A percentile compares a stretch with the other conserved stretches of the same genome.
Evolutionary conservation across 2,113 vertebrate species (phyloP).

Genomic region (Lamprologus speciosus): DNA sequence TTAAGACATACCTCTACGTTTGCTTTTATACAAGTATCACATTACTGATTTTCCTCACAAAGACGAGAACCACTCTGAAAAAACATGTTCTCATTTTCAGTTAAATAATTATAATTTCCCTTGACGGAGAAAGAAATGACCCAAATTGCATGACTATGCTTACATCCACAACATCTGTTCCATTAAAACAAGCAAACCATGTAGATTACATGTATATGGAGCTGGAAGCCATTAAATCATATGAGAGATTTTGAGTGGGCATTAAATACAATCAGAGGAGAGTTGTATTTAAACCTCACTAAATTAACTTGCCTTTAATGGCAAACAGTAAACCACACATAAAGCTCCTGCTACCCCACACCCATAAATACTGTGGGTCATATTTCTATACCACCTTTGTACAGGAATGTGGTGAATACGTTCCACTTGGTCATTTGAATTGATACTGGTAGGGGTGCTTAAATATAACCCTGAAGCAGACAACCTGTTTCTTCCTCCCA

Average conservation of each 20-base stretch:
- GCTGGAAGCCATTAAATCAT: not conserved
- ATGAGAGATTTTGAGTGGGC: not conserved
- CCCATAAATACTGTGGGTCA: not conserved
- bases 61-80: not conserved
- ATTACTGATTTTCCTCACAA: not conserved
- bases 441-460: constrained; percentile 13
- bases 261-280: constrained; percentile 7
- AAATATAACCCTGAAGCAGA: constrained; percentile 22
- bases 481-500: not conserved
- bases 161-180: not conserved
- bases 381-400: constrained; percentile 28
- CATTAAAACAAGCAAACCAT: not conserved
- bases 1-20: not conserved
- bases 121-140: not conserved
- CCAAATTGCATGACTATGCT: not conserved
- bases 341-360: not conserved
- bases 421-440: constrained; percentile 29
- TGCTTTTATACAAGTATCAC: not conserved
- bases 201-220: not conserved
- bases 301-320: not conserved
- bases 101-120: not conserved
- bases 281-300: constrained; percentile 1
- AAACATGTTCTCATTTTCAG: not conserved
- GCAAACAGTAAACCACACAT: not conserved
- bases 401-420: constrained; percentile 29